Conservation (phyloP, 2,797 vertebrate species). For the Lithobates pipiens region DNA sequence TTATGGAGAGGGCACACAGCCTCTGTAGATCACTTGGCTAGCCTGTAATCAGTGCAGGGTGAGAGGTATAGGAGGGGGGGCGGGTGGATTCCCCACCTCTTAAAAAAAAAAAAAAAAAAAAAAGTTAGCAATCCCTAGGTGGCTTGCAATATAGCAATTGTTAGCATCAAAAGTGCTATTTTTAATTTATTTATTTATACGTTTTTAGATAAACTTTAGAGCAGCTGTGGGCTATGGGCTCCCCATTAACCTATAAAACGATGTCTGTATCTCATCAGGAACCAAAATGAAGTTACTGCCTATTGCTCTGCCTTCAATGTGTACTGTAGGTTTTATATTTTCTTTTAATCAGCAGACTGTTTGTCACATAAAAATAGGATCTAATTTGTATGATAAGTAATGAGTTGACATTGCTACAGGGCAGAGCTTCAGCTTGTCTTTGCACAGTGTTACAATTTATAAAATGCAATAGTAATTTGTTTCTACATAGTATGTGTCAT, state of each 20-base stretch:
- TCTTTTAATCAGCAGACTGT: neutral
- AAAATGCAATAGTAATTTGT: constrained; percentile 37
- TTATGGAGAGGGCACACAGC: neutral
- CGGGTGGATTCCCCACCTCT: neutral
- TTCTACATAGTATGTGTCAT: neutral
- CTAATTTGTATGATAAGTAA: neutral
- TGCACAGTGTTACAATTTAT: constrained; percentile 36
- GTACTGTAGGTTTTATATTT: neutral
- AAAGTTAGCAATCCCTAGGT: neutral
- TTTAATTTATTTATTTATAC: constrained; percentile 62
- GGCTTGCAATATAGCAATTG: constrained; percentile 25
- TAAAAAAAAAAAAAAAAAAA: neutral
- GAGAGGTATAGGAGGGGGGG: neutral
- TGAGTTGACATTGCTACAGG: constrained; percentile 13
- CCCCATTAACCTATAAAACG: neutral
- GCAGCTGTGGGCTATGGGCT: constrained; percentile 3
- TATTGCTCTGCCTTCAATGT: neutral
- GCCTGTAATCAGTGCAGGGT: neutral
- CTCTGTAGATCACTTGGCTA: neutral
- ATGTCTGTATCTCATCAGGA: constrained; percentile 5
- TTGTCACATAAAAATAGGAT: neutral
- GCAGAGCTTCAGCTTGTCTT: neutral
- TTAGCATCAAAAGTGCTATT: constrained; percentile 31
- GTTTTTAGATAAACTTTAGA: constrained; percentile 19
- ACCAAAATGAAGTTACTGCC: constrained; percentile 21